Evolutionary conservation across 2,888 invertebrate species (phyloP).

Genomic region (Galeopsomyia nigrocyanea): DNA sequence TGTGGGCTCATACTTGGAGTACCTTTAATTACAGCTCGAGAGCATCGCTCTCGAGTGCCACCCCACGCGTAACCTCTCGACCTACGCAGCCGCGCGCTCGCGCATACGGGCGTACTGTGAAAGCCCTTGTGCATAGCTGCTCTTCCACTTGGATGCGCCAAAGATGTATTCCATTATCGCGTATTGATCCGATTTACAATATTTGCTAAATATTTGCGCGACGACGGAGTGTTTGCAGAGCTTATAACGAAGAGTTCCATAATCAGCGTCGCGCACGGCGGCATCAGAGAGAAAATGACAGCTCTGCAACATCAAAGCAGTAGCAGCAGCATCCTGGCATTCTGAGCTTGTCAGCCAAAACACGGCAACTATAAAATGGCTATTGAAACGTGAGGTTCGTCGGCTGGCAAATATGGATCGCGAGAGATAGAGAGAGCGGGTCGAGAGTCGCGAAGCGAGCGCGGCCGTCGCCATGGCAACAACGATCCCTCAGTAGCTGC

Average conservation of each 20-base stretch:
- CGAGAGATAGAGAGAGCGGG: constrained; percentile 53
- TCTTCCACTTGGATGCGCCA: not conserved
- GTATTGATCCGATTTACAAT: not conserved
- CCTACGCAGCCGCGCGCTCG: not conserved
- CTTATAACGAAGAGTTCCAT: not conserved
- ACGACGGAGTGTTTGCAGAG: not conserved
- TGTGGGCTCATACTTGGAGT: constrained; percentile 26
- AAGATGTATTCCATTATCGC: not conserved
- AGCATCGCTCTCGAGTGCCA: constrained; percentile 43
- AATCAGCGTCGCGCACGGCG: not conserved
- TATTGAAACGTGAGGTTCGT: constrained; percentile 61
- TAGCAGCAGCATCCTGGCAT: not conserved
- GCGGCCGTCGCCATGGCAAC: constrained; percentile 65
- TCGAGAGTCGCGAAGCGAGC: constrained; percentile 56
- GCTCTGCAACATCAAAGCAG: not conserved
- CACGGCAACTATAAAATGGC: constrained; percentile 59
- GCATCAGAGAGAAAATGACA: too few species aligned
- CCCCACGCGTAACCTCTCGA: constrained; percentile 47
- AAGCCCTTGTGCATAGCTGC: too few species aligned
- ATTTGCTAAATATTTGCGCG: not conserved
- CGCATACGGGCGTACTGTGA: constrained; percentile 17
- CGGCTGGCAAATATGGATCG: constrained; percentile 64
- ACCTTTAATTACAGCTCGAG: constrained; percentile 42
- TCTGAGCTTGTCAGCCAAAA: too few species aligned
- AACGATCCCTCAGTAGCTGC: constrained; percentile 68